phyloP scores from a whole-genome alignment of 35 echinoderm and acorn worm genomes.

The Lytechinus variegatus region DNA sequence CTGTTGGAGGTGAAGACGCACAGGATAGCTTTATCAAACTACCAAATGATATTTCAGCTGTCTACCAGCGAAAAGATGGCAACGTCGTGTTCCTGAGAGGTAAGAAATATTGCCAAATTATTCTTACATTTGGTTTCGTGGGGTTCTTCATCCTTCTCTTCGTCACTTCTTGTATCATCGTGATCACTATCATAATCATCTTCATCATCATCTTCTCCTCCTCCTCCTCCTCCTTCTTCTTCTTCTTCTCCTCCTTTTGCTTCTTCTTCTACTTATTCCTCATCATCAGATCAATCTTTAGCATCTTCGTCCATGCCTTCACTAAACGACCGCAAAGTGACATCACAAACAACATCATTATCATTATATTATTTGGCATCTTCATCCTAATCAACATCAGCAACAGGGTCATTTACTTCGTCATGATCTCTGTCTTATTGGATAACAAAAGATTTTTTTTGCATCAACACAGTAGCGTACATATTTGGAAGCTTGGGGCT shows the following conservation, averaged over 20 bases:
- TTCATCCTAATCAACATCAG: neutral
- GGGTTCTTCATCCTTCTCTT: neutral
- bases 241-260: neutral
- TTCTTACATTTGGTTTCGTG: neutral
- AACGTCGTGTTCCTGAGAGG: constrained; percentile 33
- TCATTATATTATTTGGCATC: neutral
- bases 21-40: constrained; percentile 32
- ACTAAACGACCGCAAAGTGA: too few species aligned
- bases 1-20: neutral
- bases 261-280: neutral
- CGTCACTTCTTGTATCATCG: neutral
- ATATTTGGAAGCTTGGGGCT: too few species aligned
- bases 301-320: neutral
- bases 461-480: too few species aligned
- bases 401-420: too few species aligned
- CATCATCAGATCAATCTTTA: neutral
- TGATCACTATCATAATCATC: neutral
- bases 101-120: neutral
- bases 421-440: too few species aligned
- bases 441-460: too few species aligned
- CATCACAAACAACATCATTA: neutral
- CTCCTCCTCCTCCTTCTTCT: neutral
- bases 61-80: constrained; percentile 5
- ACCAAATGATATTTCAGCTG: constrained; percentile 22
- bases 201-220: neutral